phyloP scores from a whole-genome alignment of 2,888 invertebrate species.

The Podabrus alpinus region DNA sequence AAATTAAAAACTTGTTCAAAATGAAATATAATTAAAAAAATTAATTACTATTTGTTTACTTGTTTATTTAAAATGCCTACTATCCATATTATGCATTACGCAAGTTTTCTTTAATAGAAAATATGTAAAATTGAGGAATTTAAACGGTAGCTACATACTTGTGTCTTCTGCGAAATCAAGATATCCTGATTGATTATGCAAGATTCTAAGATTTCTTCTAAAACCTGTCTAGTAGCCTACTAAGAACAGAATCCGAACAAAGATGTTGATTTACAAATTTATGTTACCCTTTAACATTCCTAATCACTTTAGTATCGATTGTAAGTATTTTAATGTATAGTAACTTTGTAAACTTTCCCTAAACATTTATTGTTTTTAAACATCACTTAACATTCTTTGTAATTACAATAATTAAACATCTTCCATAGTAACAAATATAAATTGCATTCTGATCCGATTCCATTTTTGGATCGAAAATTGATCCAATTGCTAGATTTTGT shows the following conservation, averaged over 20 bases:
- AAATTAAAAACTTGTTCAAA: background rate
- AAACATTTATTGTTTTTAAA: background rate
- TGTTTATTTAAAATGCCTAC: background rate
- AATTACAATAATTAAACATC: background rate
- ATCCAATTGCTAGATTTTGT: too few species aligned
- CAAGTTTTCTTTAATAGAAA: slow-evolving; percentile 10
- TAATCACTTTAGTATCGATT: background rate
- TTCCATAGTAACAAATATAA: background rate
- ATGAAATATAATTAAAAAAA: background rate
- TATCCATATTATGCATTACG: background rate
- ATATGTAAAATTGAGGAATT: slow-evolving; percentile 21
- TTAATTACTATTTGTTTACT: background rate
- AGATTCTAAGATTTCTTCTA: slow-evolving; percentile 31
- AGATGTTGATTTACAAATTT: slow-evolving; percentile 31
- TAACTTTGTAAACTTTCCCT: background rate
- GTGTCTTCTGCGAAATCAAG: slow-evolving; percentile 33
- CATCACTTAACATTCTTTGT: background rate
- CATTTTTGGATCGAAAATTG: too few species aligned
- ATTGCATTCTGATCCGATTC: background rate
- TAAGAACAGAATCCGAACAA: slow-evolving; percentile 22
- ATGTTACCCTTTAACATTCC: slow-evolving; percentile 7
- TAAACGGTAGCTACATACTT: slow-evolving; percentile 29
- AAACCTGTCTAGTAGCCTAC: slow-evolving; percentile 27
- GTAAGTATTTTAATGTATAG: background rate
- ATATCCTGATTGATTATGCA: slow-evolving; percentile 34